Evolutionary conservation across 2,888 invertebrate species (phyloP).

Genomic region (Phymatocera aterrima): DNA sequence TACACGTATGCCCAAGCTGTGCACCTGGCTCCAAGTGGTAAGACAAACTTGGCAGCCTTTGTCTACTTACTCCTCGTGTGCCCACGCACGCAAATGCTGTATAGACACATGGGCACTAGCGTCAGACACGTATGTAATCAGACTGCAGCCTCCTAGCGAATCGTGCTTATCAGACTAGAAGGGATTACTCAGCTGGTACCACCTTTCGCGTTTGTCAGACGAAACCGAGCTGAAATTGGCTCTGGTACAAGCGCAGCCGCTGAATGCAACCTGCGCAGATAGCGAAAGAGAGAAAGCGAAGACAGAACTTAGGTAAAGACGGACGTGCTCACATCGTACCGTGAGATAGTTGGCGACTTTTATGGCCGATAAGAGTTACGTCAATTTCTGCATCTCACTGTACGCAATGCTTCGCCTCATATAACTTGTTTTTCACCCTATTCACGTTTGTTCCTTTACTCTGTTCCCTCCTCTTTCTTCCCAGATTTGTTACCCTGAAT

Average conservation of each 20-base stretch:
- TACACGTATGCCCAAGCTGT: neutral
- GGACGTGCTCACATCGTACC: neutral
- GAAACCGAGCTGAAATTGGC: constrained; percentile 31
- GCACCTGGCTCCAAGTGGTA: neutral
- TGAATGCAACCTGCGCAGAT: constrained; percentile 12
- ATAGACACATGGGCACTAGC: neutral
- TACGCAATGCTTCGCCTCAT: neutral
- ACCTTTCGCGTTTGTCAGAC: neutral
- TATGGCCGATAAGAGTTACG: neutral
- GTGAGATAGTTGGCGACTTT: constrained; percentile 33
- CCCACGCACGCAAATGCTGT: neutral
- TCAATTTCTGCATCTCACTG: neutral
- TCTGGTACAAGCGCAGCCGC: constrained; percentile 12
- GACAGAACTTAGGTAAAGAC: neutral
- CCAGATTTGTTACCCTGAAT: neutral
- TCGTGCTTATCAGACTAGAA: constrained; percentile 19
- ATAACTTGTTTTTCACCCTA: too few relatives aligned
- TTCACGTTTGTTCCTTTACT: too few relatives aligned
- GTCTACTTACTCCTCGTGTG: neutral
- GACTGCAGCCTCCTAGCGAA: neutral
- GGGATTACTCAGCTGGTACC: constrained; percentile 11
- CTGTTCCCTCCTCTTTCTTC: neutral
- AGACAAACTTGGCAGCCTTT: neutral
- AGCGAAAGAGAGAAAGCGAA: neutral
- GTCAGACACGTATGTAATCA: neutral